Evolutionary conservation across 37 sponge, comb jelly and placozoan species (phyloP).

Genomic region (Chondrilla cf. caribensis): DNA sequence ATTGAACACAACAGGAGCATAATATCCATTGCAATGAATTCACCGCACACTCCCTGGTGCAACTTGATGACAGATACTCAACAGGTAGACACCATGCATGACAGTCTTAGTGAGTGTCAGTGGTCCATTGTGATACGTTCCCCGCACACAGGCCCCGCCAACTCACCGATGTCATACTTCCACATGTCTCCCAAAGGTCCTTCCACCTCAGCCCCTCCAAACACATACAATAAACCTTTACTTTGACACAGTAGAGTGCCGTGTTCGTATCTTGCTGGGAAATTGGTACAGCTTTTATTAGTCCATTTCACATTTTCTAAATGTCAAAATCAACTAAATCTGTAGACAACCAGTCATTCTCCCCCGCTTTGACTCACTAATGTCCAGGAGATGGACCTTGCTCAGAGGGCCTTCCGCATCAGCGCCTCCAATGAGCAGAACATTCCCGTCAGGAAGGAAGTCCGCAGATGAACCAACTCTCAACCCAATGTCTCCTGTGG

Average conservation of each 20-base stretch:
- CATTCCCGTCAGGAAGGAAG: background rate
- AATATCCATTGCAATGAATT: background rate
- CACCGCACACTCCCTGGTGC: too few species aligned
- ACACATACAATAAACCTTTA: slow-evolving; percentile 5
- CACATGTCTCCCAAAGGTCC: slow-evolving; percentile 41
- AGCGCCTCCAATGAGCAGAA: slow-evolving; percentile 8
- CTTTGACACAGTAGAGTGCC: background rate
- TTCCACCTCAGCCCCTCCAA: slow-evolving; percentile 33
- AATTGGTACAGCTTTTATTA: background rate
- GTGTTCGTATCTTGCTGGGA: slow-evolving; percentile 49
- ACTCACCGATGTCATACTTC: slow-evolving; percentile 27
- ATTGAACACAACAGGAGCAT: too few species aligned
- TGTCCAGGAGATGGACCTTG: background rate
- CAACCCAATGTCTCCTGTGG: background rate
- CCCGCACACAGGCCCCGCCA: too few species aligned
- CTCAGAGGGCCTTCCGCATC: background rate
- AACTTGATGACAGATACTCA: too few species aligned
- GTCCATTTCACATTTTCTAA: slow-evolving; percentile 25
- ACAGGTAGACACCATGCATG: too few species aligned
- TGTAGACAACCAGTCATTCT: background rate
- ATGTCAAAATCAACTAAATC: background rate
- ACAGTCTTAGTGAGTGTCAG: background rate
- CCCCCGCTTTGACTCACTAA: background rate
- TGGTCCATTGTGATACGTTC: too few species aligned
- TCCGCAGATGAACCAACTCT: slow-evolving; percentile 3